Evolutionary conservation across 2,113 vertebrate species (phyloP).

Genomic region (Mormyrus lacerda): DNA sequence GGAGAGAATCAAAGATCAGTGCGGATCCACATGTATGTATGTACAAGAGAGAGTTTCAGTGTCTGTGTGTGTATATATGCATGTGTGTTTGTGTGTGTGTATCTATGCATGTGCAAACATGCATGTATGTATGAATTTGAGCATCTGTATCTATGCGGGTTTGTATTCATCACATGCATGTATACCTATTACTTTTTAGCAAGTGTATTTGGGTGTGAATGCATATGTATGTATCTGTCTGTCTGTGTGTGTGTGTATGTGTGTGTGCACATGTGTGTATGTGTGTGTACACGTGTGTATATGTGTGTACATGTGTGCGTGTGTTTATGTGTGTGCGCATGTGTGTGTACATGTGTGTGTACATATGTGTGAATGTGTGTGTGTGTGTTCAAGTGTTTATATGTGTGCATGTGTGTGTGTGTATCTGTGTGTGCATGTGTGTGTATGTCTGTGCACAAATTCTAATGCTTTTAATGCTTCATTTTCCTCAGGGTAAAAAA

Average conservation of each 20-base stretch:
- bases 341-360: neutral
- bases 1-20: neutral
- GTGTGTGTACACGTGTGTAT: slow-evolving; percentile 7
- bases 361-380: fast-evolving
- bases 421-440: neutral
- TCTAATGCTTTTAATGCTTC: slow-evolving; percentile 49
- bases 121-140: neutral
- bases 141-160: neutral
- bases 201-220: neutral
- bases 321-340: no score
- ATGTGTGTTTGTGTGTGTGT: neutral
- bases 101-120: neutral
- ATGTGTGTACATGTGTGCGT: neutral
- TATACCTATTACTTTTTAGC: neutral
- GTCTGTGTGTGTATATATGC: neutral
- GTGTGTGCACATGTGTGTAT: neutral
- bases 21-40: neutral
- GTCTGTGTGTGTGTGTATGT: neutral
- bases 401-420: neutral
- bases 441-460: slow-evolving; percentile 19
- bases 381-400: no score
- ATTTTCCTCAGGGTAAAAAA: slow-evolving; percentile 54
- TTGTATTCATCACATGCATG: neutral
- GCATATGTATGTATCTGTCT: neutral
- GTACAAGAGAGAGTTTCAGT: neutral